A percentile compares a stretch with the other conserved stretches of the same genome.
Conservation (phyloP, 2,888 invertebrate species). For the Liodrosophila aerea region DNA sequence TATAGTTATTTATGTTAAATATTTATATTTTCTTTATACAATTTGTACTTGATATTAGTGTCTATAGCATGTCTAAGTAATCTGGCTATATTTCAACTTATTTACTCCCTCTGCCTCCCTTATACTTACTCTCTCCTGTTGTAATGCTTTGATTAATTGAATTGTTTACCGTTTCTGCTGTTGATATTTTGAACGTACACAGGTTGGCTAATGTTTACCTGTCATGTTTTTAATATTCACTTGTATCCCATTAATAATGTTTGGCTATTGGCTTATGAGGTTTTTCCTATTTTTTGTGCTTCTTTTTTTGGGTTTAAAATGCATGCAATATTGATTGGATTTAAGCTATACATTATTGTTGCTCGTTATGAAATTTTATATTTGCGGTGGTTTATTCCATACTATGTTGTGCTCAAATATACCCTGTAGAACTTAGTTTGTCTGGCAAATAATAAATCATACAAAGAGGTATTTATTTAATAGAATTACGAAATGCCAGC, state of each 20-base stretch:
- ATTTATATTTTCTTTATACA: too few relatives aligned
- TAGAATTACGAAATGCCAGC: too few relatives aligned
- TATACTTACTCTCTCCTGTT: too few relatives aligned
- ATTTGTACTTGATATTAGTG: too few relatives aligned
- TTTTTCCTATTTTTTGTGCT: not conserved
- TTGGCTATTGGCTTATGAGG: conserved; percentile 45
- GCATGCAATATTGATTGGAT: conserved; percentile 51
- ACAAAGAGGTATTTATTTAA: not conserved
- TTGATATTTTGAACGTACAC: conserved; percentile 22
- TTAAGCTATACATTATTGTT: conserved; percentile 26
- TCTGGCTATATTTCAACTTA: too few relatives aligned
- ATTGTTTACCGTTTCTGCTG: conserved; percentile 45
- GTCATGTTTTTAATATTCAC: conserved; percentile 43
- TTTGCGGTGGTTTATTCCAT: not conserved
- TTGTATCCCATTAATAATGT: conserved; percentile 51
- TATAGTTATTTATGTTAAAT: too few relatives aligned
- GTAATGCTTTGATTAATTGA: conserved; percentile 49
- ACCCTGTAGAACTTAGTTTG: too few relatives aligned
- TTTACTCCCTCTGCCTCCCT: too few relatives aligned
- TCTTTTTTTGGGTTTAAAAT: conserved; percentile 16
- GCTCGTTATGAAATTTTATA: conserved; percentile 1
- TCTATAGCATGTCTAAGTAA: too few relatives aligned
- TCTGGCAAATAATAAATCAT: too few relatives aligned
- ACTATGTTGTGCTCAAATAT: too few relatives aligned
- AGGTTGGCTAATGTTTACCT: conserved; percentile 37